Evolutionary conservation across 92 coral and sea anemone genomes (phyloP).

Genomic region (Parazoanthus atlanticus): DNA sequence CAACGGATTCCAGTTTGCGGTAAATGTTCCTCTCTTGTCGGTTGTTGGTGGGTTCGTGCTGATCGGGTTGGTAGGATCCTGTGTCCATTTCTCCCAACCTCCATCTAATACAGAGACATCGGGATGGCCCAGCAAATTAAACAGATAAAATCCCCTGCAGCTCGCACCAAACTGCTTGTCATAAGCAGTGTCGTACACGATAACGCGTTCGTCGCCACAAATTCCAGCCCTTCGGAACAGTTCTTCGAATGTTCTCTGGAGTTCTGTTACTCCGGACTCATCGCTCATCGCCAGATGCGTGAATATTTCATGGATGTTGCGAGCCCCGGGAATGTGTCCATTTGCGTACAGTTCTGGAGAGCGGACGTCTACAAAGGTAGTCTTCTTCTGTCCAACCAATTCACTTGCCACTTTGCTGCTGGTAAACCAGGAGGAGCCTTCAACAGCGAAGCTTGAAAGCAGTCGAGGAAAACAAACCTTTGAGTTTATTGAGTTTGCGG

Average conservation of each 20-base stretch:
- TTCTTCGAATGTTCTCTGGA: conserved; percentile 3
- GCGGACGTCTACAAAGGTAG: conserved; percentile 24
- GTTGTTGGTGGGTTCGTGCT: background rate
- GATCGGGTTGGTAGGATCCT: conserved; percentile 16
- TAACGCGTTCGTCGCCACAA: conserved; percentile 32
- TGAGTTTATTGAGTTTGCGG: background rate
- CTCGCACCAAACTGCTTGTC: conserved; percentile 40
- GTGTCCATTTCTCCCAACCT: conserved; percentile 38
- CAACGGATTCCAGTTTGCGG: conserved; percentile 28
- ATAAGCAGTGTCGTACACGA: conserved; percentile 18
- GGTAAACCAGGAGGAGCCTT: background rate
- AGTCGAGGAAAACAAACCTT: background rate
- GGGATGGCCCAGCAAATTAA: conserved; percentile 25
- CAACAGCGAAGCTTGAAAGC: background rate
- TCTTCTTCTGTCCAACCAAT: conserved; percentile 5
- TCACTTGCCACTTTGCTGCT: background rate
- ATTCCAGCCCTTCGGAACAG: conserved; percentile 26
- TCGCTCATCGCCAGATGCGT: conserved; percentile 36
- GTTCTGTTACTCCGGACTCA: conserved; percentile 21
- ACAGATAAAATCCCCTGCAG: conserved; percentile 23
- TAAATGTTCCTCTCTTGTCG: conserved; percentile 4
- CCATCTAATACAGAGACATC: conserved; percentile 30
- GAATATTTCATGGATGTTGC: conserved; percentile 36
- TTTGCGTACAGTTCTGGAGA: conserved; percentile 21
- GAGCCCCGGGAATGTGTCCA: conserved; percentile 46